Evolutionary conservation across 2,888 invertebrate genomes (phyloP), one percentile per base, ranked within the genome.

Genomic region (Cheilosia soror): DNA sequence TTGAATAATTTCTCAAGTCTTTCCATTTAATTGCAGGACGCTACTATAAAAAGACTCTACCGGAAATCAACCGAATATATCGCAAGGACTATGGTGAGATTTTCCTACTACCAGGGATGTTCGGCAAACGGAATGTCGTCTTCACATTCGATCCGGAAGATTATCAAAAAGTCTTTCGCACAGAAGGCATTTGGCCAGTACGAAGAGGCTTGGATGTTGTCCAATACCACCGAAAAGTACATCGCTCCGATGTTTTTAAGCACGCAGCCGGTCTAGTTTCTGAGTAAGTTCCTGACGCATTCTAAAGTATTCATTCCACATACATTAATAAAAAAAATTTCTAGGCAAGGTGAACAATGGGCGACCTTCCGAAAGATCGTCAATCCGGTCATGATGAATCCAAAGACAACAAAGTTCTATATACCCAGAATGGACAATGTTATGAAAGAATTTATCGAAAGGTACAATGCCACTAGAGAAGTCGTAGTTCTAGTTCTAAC

Each of bases 341-440:
- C 29, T 88, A 93, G 93, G 25, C 94, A 95, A 92, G 95, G 95
- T 1, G 93, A 93, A 37, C 93, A 94, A 88, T 95, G 96, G 95
- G 93, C 94, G 47, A 92, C 94, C 68, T 93, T 95, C 77, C 93
- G 95, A 27, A 93, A 94, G 4, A 94, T 94, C 87, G 94, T 95
- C 0, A 95, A 95, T 89, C 94, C 94, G 79, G 93, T 94, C 47
- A 92, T 95, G 92, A 91, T 95, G 90, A 93, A 94, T 88, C 94
- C 95, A 0, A 94, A 94, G 89, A 89, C 93, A 15, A 91, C 93
- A 0, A 93, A 93, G 89, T 90, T 93, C 5, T 94, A 94, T 78
- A 89, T 93, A 4, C 92, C 93, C 5, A 91, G 90, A 0, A 91
- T 94, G 63, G 93, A 93, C 82, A 91, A 92, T 75, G 93, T 94